A percentile compares a stretch with the other conserved stretches of the same genome.
These are phyloP conservation scores for Drosophila navojoa DNA, from an alignment of 1,140 invertebrate genomes.

Conservation along the genomic window DNA sequence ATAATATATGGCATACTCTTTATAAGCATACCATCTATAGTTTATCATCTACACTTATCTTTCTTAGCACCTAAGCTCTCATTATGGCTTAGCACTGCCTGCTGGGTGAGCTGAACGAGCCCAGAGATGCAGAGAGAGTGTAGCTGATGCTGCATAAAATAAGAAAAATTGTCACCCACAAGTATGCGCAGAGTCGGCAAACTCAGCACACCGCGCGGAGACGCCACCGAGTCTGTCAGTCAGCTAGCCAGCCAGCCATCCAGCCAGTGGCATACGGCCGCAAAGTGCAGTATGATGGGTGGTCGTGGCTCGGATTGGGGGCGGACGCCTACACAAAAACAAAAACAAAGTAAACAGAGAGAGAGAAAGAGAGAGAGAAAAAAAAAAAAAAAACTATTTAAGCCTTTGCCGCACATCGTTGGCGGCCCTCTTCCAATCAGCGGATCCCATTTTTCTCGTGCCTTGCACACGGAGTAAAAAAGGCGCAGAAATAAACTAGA, in stretches of 20 bases:
- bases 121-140: background rate
- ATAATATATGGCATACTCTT: no score
- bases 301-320: background rate
- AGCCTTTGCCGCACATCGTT: constrained; percentile 50
- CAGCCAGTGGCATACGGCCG: constrained; percentile 64
- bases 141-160: constrained; percentile 42
- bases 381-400: constrained; percentile 62
- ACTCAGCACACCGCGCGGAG: constrained; percentile 23
- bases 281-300: constrained; percentile 68
- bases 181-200: constrained; percentile 42
- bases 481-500: constrained; percentile 75
- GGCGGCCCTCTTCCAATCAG: constrained; percentile 71
- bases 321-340: constrained; percentile 22
- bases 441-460: constrained; percentile 75
- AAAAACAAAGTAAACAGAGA: background rate
- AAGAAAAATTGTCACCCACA: constrained; percentile 75
- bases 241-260: constrained; percentile 64
- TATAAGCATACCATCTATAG: no score
- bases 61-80: background rate
- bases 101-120: background rate
- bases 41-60: no score
- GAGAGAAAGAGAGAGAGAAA: background rate
- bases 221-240: constrained; percentile 44
- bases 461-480: constrained; percentile 40
- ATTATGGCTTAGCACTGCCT: background rate